These are phyloP conservation scores for Buathra laborator DNA, from an alignment of 2,888 invertebrate species.

Conservation along the genomic window DNA sequence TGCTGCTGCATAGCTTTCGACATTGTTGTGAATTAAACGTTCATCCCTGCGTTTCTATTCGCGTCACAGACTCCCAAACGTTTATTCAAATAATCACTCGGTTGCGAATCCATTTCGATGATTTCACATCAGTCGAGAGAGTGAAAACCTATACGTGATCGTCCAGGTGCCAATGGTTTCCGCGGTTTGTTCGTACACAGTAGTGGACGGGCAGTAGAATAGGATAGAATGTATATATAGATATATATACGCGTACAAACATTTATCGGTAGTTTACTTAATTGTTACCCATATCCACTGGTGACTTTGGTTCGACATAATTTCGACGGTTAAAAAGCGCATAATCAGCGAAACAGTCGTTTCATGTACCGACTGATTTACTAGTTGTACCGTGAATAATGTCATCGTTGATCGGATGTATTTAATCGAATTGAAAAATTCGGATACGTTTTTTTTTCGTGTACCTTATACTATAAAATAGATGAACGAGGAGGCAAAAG, in stretches of 20 bases:
- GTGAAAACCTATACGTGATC: not conserved
- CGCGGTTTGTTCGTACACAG: not conserved
- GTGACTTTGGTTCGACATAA: not conserved
- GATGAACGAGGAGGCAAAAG: too few species aligned
- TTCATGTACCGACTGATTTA: slow-evolving; percentile 12
- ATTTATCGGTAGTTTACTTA: not conserved
- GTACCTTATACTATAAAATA: too few species aligned
- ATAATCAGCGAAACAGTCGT: not conserved
- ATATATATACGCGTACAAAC: not conserved
- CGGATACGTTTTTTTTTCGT: not conserved
- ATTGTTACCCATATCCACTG: not conserved
- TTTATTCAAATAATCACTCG: slow-evolving; percentile 80
- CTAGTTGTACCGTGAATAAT: not conserved
- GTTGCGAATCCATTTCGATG: slow-evolving; percentile 75
- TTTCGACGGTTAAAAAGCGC: not conserved
- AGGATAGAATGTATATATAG: not conserved
- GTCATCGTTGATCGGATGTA: not conserved
- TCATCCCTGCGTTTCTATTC: slow-evolving; percentile 53
- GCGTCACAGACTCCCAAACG: slow-evolving; percentile 72
- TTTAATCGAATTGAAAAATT: not conserved
- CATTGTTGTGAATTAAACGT: slow-evolving; percentile 56
- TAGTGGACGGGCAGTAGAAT: too few species aligned
- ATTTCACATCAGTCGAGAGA: slow-evolving; percentile 50
- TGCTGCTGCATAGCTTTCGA: slow-evolving; percentile 47
- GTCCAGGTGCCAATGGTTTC: not conserved